Base-by-base conservation (phyloP, 1,140 invertebrate genomes). In the Drosophila nikananu region DNA sequence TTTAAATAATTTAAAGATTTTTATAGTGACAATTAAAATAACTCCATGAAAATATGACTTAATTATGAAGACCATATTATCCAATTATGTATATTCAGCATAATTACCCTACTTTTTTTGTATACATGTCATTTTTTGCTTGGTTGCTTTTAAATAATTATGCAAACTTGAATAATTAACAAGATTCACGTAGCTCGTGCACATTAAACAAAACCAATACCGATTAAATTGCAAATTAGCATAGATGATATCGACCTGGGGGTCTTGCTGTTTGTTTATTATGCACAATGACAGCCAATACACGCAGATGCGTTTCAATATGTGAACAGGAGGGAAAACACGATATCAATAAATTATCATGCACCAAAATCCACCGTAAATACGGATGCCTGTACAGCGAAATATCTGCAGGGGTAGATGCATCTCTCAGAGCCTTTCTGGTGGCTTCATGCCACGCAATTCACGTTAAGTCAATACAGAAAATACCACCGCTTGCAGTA, bases 381-480 rank as follows among this genome's bases (percentile, higher is more conserved):
- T 74, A 61, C 21, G 32, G 54, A 23, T 37, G 23, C 32, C 52
- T 35, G 2, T 9, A 23, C 19, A 80, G 30, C 25, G 21, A 27
- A 13, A 60, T 62, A 55, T 57, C 44, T 30, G 6, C 10, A n/a
- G 41, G 23, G 37, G 23, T 27, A 23, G 5, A 25, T 23, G 12
- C 42, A 39, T 25, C 37, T 23, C 52, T 42, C n/a, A 13, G 3
- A 37, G 39, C 48, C 37, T 25, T 49, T 49, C 13, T 23, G 10
- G 58, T 25, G 65, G 44, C 51, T 54, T 12, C 48, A 51, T 64
- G 51, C 52, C 52, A 76, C 61, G 54, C 52, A 66, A 41, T 77
- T 41, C n/a, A 39, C 72, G 72, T 76, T 60, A 42, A 80, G 78
- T 81, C 79, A 81, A 81, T 81, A 81, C 60, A 48, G 54, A 68